Percentiles rank a stretch among this genome's conserved stretches.
phyloP scores from a whole-genome alignment of 2,113 vertebrate genomes.

The Falcunculus frontatus region DNA sequence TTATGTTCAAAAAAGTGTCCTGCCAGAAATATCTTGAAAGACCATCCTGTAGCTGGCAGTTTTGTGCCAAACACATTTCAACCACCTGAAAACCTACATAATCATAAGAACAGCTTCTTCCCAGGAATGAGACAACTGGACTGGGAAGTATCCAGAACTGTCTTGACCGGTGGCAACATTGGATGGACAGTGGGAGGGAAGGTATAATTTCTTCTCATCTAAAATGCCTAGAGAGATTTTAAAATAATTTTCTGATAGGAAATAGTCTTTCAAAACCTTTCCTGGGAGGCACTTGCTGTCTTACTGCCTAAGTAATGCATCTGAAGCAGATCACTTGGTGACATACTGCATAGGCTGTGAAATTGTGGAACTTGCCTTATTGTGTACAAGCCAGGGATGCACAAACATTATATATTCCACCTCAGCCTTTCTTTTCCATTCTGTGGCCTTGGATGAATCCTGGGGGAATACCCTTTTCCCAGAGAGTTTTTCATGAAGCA shows the following conservation, averaged over 20 bases:
- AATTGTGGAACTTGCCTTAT: neutral
- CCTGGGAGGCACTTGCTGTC: neutral
- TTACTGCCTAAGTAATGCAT: neutral
- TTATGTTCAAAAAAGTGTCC: neutral
- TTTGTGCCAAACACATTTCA: neutral
- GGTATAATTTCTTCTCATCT: neutral
- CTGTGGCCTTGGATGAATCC: neutral
- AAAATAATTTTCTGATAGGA: neutral
- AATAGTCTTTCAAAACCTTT: neutral
- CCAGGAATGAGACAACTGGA: fast-evolving
- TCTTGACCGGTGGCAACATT: neutral
- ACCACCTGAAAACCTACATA: neutral
- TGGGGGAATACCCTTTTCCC: neutral
- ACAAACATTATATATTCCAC: neutral
- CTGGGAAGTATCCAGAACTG: neutral
- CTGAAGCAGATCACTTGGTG: neutral
- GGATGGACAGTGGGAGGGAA: neutral
- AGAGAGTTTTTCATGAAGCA: neutral
- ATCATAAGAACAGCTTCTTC: neutral
- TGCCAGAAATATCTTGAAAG: neutral
- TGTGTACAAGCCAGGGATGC: neutral
- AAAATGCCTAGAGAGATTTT: neutral
- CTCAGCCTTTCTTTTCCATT: neutral
- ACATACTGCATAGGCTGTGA: neutral
- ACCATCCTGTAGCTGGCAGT: neutral